Conservation (phyloP, 2,113 vertebrate genomes). For the Cathartes aura region DNA sequence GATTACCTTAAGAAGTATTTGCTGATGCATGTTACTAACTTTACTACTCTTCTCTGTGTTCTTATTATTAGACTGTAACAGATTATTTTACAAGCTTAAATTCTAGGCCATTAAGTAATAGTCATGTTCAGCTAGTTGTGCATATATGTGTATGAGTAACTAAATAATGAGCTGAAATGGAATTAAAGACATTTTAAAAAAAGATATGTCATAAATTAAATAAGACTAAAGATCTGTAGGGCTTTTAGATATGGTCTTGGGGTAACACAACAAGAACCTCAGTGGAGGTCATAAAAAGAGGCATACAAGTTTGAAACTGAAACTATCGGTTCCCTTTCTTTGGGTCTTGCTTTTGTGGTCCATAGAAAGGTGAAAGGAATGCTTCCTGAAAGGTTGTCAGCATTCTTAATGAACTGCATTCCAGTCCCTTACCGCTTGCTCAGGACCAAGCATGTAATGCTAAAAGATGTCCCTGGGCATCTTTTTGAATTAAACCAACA, state of each 20-base stretch:
- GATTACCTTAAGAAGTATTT: not conserved
- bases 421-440: not conserved
- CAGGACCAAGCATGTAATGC: not conserved
- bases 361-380: not conserved
- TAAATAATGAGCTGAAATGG: not conserved
- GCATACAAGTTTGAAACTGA: accelerated
- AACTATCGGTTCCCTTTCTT: not conserved
- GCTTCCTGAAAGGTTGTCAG: not conserved
- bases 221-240: not conserved
- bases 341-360: not conserved
- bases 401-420: not conserved
- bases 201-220: not conserved
- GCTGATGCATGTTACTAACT: not conserved
- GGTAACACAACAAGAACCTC: not conserved
- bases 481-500: not conserved
- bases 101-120: not conserved
- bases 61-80: not conserved
- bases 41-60: not conserved
- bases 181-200: not conserved
- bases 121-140: not conserved
- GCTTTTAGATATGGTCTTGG: not conserved
- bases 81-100: not conserved
- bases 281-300: not conserved
- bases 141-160: not conserved
- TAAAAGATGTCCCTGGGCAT: not conserved